Conservation (phyloP, 2,797 vertebrate species). For the Coccyzus lansbergi region DNA sequence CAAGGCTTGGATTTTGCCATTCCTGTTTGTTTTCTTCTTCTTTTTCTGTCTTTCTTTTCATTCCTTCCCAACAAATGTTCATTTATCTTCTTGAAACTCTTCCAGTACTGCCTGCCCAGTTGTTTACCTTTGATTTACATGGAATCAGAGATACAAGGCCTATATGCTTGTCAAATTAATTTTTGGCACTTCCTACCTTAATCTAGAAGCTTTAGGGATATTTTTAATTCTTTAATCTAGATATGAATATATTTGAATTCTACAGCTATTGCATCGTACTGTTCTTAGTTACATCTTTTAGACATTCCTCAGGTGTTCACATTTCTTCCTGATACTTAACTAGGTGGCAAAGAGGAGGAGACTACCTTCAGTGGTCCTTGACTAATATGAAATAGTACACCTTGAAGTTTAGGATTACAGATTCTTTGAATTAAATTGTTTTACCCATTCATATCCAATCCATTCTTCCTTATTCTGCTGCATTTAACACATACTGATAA, state of each 20-base stretch:
- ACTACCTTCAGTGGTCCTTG: background rate
- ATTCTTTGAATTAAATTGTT: background rate
- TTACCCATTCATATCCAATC: background rate
- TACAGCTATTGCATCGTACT: background rate
- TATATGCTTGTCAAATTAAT: conserved; percentile 36
- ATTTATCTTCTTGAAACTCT: conserved; percentile 9
- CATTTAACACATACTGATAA: background rate
- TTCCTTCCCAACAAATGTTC: conserved; percentile 9
- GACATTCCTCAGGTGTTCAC: background rate
- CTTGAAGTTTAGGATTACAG: background rate
- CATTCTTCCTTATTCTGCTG: background rate
- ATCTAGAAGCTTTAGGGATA: conserved; percentile 16
- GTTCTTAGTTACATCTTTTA: background rate
- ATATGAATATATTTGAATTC: background rate
- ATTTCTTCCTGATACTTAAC: background rate
- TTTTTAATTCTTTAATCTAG: conserved; percentile 56
- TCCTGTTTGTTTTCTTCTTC: background rate
- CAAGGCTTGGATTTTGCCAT: background rate
- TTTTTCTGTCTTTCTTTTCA: background rate
- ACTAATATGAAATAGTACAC: background rate
- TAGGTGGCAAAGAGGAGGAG: background rate
- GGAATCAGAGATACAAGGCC: background rate
- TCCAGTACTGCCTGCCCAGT: background rate
- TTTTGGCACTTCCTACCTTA: conserved; percentile 40
- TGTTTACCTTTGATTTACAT: conserved; percentile 46